Evolutionary conservation across 2,797 vertebrate species (phyloP).

Genomic region (Tachyglossus aculeatus): DNA sequence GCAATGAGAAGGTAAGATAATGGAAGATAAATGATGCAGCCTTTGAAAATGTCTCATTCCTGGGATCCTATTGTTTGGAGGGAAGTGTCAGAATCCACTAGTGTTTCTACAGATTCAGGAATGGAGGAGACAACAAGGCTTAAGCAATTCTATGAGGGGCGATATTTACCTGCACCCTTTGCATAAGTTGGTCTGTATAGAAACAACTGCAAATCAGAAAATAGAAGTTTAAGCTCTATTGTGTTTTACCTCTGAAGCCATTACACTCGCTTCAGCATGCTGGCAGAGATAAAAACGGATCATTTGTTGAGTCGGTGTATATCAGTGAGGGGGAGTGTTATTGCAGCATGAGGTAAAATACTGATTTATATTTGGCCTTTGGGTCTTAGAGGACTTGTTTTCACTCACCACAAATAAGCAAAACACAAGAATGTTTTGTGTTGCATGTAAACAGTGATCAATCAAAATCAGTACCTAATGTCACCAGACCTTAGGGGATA

Average conservation of each 20-base stretch:
- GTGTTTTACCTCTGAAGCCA: constrained; percentile 40
- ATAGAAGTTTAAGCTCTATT: constrained; percentile 35
- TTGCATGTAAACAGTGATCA: constrained; percentile 50
- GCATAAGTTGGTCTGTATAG: too few relatives aligned
- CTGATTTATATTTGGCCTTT: constrained; percentile 28
- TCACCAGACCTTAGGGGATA: constrained; percentile 37
- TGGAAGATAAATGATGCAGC: constrained; percentile 27
- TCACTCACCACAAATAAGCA: constrained; percentile 49
- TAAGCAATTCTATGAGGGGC: not conserved
- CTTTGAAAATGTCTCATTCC: constrained; percentile 32
- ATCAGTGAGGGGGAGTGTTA: not conserved
- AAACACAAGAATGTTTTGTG: constrained; percentile 48
- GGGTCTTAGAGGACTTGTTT: constrained; percentile 45
- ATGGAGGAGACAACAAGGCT: not conserved
- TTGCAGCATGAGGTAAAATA: constrained; percentile 33
- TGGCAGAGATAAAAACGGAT: constrained; percentile 7
- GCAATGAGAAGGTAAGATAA: not conserved
- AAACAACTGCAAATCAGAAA: constrained; percentile 15
- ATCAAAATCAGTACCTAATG: constrained; percentile 45
- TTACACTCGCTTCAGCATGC: constrained; percentile 17
- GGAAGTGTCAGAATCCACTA: not conserved
- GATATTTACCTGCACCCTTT: too few relatives aligned
- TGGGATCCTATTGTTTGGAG: not conserved
- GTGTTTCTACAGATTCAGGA: not conserved
- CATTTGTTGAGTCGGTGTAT: not conserved